Evolutionary conservation across 2,113 vertebrate genomes (phyloP).

Genomic region (Anseranas semipalmata): DNA sequence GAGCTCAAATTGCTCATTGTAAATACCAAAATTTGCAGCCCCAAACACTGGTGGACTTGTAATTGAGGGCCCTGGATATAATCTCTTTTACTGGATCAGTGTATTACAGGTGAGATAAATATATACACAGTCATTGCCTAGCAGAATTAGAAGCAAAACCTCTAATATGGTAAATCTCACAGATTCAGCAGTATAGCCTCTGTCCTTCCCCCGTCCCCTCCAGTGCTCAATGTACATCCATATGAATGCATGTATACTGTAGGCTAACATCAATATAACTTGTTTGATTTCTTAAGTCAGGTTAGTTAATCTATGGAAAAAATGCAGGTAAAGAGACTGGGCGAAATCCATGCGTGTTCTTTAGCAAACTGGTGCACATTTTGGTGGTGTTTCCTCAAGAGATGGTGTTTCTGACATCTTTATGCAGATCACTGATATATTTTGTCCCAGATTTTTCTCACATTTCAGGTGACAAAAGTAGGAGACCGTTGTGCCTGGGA

Average conservation of each 20-base stretch:
- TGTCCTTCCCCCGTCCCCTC: neutral
- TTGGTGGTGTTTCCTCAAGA: neutral
- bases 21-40: neutral
- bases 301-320: neutral
- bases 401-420: neutral
- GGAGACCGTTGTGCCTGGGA: neutral
- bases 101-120: neutral
- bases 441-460: neutral
- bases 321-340: neutral
- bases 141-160: neutral
- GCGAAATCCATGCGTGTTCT: neutral
- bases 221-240: neutral
- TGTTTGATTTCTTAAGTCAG: neutral
- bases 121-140: neutral
- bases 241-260: neutral
- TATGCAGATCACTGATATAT: neutral
- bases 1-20: neutral
- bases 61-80: neutral
- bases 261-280: neutral
- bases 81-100: neutral
- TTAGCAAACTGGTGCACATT: neutral
- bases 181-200: neutral
- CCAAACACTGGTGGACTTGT: neutral
- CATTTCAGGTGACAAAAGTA: neutral
- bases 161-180: neutral